A percentile compares a stretch with the other conserved stretches of the same genome.
phyloP scores from a whole-genome alignment of 2,888 invertebrate genomes.

The Mantis religiosa region DNA sequence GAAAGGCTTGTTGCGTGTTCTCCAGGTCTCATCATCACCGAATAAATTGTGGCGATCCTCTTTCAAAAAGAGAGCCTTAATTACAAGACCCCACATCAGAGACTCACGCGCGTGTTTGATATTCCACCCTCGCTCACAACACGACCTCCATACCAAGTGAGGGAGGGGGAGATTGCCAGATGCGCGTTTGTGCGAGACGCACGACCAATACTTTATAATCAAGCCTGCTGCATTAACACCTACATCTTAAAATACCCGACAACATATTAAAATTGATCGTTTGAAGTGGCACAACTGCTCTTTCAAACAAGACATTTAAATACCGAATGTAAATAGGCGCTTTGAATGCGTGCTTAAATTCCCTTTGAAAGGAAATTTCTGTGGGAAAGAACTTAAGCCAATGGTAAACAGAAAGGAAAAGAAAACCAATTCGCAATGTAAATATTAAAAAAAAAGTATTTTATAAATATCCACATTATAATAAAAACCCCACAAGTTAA shows the following conservation, averaged over 20 bases:
- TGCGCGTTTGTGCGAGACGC: background rate
- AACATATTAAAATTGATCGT: background rate
- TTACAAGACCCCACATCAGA: background rate
- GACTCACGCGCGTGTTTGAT: background rate
- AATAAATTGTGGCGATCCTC: slow-evolving; percentile 18
- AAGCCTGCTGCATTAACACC: background rate
- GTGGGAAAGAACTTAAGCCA: background rate
- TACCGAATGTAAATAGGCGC: background rate
- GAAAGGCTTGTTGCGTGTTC: background rate
- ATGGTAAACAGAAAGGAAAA: no score
- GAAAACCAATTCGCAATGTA: no score
- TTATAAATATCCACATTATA: no score
- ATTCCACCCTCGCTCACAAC: background rate
- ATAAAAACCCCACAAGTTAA: no score
- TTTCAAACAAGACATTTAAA: background rate
- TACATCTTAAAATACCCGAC: background rate
- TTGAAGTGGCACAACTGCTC: background rate
- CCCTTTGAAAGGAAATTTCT: background rate
- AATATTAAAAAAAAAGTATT: no score
- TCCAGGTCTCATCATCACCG: slow-evolving; percentile 12
- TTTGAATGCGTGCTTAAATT: background rate
- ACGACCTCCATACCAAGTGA: background rate
- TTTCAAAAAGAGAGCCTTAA: slow-evolving; percentile 12
- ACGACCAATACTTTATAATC: background rate
- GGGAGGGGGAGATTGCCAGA: background rate